Evolutionary conservation across 1,140 invertebrate species (phyloP), one percentile per base, ranked within the genome.

Genomic region (Heliothis subflexa): DNA sequence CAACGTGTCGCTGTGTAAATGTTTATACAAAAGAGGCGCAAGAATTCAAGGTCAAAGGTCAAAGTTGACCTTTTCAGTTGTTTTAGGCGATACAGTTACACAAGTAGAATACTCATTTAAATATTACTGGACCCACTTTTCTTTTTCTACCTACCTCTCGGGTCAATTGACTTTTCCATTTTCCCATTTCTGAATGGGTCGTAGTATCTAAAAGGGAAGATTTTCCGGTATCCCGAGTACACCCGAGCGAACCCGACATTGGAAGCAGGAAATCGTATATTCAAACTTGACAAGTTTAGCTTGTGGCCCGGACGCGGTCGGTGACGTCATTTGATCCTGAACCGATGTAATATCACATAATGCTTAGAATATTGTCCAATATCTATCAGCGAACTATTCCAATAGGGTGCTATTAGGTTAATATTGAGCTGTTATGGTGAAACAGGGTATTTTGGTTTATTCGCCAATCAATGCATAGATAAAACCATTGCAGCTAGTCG

Each of bases 361-460:
- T 40, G 40, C 40, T 40, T 16, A 47, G 40, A 66, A 66, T 66
- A 66, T 47, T 66, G 62, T 66, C 47, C 40, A 66, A 66, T 47
- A 66, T 66, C 40, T 66, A 66, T 66, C 62, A 47, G 16, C n/a
- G 18, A 66, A 66, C 62, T 66, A 66, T 66, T 66, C 62, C 62
- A 66, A 66, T 66, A 66, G 40, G 11, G 16, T 21, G 62, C n/a
- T 66, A 13, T 66, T 66, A 47, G 62, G n/a, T 66, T 66, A 47
- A 66, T 66, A 66, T 45, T 47, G 40, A 66, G 47, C 62, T 16
- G 40, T 45, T 62, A 16, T 45, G 33, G 16, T 64, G 45, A 45
- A 45, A 28, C n/a, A 10, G 40, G 62, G 62, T 47, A 66, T 47
- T 49, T 47, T 47, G 40, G 62, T 16, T 66, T 47, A 47, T 11